These are phyloP conservation scores for Myocastor coypus DNA, from an alignment of 2,113 vertebrate genomes.

Conservation along the genomic window DNA sequence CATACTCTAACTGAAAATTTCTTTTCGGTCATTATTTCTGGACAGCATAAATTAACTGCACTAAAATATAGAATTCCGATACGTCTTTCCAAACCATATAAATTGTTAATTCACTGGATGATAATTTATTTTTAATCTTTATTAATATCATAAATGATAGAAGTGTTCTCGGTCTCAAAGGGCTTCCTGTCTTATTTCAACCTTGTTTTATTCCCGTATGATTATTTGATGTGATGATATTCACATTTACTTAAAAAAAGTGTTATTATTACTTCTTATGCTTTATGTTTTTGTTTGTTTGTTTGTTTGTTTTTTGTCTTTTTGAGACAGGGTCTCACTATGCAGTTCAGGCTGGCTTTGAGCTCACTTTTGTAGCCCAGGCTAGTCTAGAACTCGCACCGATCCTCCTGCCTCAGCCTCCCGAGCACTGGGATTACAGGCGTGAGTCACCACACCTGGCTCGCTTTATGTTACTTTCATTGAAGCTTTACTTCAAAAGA, in stretches of 20 bases:
- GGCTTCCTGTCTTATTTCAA: neutral
- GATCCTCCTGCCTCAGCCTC: too few relatives aligned
- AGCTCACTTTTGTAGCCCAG: too few relatives aligned
- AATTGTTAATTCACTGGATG: neutral
- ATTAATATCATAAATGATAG: neutral
- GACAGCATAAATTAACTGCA: neutral
- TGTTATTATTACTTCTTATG: neutral
- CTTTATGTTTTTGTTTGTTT: too few relatives aligned
- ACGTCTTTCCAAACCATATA: neutral
- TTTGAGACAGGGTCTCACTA: too few relatives aligned
- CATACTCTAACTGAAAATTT: neutral
- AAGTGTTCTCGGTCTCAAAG: neutral
- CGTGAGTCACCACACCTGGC: too few relatives aligned
- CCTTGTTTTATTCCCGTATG: neutral
- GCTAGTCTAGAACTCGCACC: too few relatives aligned
- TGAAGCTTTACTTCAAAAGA: neutral
- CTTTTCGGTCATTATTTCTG: neutral
- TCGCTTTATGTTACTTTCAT: too few relatives aligned
- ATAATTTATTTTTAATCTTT: slow-evolving; percentile 19
- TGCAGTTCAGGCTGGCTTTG: too few relatives aligned
- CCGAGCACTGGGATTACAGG: too few relatives aligned
- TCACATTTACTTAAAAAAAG: neutral
- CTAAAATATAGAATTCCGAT: neutral
- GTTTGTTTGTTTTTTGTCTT: too few relatives aligned
- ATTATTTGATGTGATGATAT: neutral